Evolutionary conservation across 2,888 invertebrate species (phyloP).

Genomic region (Drosophila nr. medialis): DNA sequence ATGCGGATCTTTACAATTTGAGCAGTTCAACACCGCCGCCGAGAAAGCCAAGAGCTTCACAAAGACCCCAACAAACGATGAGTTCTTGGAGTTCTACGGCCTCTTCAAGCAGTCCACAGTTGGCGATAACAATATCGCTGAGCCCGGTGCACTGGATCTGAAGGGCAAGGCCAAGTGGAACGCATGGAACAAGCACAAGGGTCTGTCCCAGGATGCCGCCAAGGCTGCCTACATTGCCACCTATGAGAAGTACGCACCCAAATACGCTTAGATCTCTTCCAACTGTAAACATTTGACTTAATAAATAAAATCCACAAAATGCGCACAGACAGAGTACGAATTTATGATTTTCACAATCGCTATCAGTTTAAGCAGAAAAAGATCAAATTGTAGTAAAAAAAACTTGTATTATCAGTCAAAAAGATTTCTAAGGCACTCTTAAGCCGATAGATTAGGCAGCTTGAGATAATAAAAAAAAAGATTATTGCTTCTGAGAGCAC

Average conservation of each 20-base stretch:
- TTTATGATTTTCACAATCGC: background rate
- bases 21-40: slow-evolving; percentile 90
- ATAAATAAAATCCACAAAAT: slow-evolving; percentile 27
- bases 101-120: slow-evolving; percentile 93
- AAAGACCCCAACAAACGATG: slow-evolving; percentile 91
- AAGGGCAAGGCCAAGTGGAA: slow-evolving; percentile 98
- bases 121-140: slow-evolving; percentile 92
- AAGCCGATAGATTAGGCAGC: slow-evolving; percentile 13
- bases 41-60: slow-evolving; percentile 91
- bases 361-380: background rate
- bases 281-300: slow-evolving; percentile 8
- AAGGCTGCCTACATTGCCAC: slow-evolving; percentile 92
- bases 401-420: background rate
- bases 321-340: background rate
- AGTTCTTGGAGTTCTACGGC: slow-evolving; percentile 93
- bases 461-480: background rate
- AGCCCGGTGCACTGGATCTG: slow-evolving; percentile 94
- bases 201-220: slow-evolving; percentile 90
- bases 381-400: background rate
- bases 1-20: background rate
- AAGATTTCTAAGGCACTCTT: background rate
- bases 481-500: background rate
- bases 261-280: slow-evolving; percentile 85
- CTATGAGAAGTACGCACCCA: slow-evolving; percentile 86
- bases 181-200: slow-evolving; percentile 94